Base-by-base conservation (phyloP, 2,113 vertebrate species). In the Gadus macrocephalus region DNA sequence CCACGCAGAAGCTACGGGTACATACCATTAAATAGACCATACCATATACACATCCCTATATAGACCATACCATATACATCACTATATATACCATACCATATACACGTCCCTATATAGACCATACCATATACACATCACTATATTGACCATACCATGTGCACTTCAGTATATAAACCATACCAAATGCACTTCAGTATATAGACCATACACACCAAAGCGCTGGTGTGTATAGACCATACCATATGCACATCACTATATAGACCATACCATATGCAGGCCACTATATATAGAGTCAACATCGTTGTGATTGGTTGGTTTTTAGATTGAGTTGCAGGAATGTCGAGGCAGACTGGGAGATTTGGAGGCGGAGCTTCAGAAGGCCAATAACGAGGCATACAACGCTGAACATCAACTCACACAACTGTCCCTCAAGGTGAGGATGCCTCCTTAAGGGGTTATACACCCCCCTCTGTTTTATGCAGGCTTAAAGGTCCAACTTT, bases 271-370 rank as follows among this genome's bases (percentile, higher is more conserved):
- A 61, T 25, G 25, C 60, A 61, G 4, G 20, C 59, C n/a, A 22
- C 17, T 20, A 22, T 22, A 25, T 16, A 16, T 3, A 59, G 2
- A 2, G 19, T 25, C 38, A 62, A 27, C 59, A 5, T 62, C 63
- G 25, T 68, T 71, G 15, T 70, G 22, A 60, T 71, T 56, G 62
- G 61, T 58, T 72, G 71, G 71, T 74, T 75, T 75, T 17, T 69
- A 99, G 96, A 95, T 89, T 8, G 95, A 96, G 80, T 91, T 99
- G 73, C 91, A 93, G 80, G 96, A 98, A 82, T 94, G 91, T 85
- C 89, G 92, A 81, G 92, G 85, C 73, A 91, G 88, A 78, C 89
- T 95, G 17, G 84, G 87, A 0, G 90, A 94, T 53, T 81, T 97
- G 84, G 94, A 95, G 77, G 85, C 92, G 25, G 94, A 98, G 58